Evolutionary conservation across 2,888 invertebrate species (phyloP), one percentile per base, ranked within the genome.

Genomic region (Lasioglossum figueresi): DNA sequence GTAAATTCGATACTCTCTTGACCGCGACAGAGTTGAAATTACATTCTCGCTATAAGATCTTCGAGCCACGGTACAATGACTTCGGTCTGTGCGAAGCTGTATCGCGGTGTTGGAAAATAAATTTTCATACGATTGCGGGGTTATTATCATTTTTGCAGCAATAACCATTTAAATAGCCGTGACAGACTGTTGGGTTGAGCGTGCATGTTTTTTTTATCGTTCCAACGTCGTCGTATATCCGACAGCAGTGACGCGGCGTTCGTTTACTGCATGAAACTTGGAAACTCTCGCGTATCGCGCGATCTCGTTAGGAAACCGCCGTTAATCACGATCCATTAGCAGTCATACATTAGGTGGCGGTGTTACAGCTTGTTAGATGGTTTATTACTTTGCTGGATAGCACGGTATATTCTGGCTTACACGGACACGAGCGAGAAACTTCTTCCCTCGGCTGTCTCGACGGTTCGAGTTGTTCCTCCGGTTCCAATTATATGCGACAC

Each of bases 281-380:
- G 71, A 84, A 79, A 84, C 78, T 84, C 59, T 40, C 56, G 40
- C 63, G n/a, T 71, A 79, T 34, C 43, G 37, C 66, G 37, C 66
- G 72, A 76, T 84, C 85, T 84, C 77, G 86, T 85, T 85, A 85
- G 85, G 63, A 80, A 74, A 68, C 76, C 80, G n/a, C 45, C 74
- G 86, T 86, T 85, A 85, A 85, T 85, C 76, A 77, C 59, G 70
- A 80, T 79, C 74, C 77, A 85, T 85, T 85, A 86, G 71, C 77
- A 86, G 76, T 81, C 63, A 71, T 80, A 77, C 71, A 80, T 79
- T 82, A 76, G 86, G 37, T 52, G 76, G 40, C 40, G 77, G 56
- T 68, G 77, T 82, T 87, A 76, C 70, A 78, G 68, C 83, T 79
- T 81, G 87, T 84, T 87, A 74, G 70, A 34, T 74, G 84, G 80